Conservation (phyloP, 2,888 invertebrate genomes). For the Orchesella flavescens region DNA sequence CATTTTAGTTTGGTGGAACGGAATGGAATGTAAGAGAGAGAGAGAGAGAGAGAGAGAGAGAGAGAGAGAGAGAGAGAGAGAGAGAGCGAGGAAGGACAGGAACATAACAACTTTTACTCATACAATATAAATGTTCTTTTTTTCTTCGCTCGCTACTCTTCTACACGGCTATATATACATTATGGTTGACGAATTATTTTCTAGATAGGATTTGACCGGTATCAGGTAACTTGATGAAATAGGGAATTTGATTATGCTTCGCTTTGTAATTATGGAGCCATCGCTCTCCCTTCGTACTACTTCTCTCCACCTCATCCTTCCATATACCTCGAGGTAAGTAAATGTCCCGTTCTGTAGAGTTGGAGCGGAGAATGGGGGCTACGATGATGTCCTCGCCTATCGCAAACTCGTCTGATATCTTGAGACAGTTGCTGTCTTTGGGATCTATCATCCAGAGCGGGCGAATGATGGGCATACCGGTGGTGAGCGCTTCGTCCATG, state of each 20-base stretch:
- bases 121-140: neutral
- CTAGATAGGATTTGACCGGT: conserved; percentile 77
- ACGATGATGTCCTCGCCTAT: conserved; percentile 93
- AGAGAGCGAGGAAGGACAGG: too few species aligned
- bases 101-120: too few species aligned
- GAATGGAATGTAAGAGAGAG: neutral
- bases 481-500: conserved; percentile 84
- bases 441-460: conserved; percentile 93
- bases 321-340: conserved; percentile 93
- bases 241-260: conserved; percentile 85
- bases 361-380: conserved; percentile 86
- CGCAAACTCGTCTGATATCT: conserved; percentile 88
- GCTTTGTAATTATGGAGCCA: conserved; percentile 93
- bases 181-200: neutral
- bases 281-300: conserved; percentile 87
- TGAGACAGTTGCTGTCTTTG: conserved; percentile 84
- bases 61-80: neutral
- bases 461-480: conserved; percentile 87
- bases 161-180: neutral
- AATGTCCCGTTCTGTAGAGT: conserved; percentile 83
- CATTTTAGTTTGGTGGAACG: neutral
- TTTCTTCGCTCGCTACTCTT: neutral
- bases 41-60: neutral
- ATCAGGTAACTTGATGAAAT: conserved; percentile 88
- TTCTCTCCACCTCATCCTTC: conserved; percentile 92